Base-by-base conservation (phyloP, 2,888 invertebrate species). In the Heteropelma amictum region DNA sequence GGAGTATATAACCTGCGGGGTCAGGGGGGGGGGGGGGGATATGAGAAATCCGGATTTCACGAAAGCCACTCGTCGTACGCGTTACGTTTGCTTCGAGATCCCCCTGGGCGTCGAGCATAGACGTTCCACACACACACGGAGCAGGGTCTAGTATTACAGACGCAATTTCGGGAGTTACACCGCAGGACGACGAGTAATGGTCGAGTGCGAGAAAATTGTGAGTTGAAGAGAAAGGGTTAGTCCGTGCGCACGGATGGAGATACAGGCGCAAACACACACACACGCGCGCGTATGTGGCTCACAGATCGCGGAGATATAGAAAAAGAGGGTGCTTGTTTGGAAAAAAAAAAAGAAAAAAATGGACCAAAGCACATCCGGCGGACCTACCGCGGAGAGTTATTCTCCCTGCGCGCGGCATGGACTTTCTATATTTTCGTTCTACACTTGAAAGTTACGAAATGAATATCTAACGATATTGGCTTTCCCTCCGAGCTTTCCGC, bases 391-490 rank as follows among this genome's bases (percentile, higher is more conserved):
- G n/a, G 64, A 53, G 81, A 79, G 80, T 81, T 82, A 77, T 81
- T 81, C 81, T 81, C 72, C 77, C 58, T 23, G 56, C 67, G n/a
- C n/a, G n/a, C n/a, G n/a, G n/a, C n/a, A n/a, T n/a, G 71, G 79
- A 82, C 83, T 84, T 85, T 84, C 82, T 86, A 85, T 85, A 87
- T 87, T 86, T 88, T 38, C 85, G 84, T 87, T 86, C 85, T 85
- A 88, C 75, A 75, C 86, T 88, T 84, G 81, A 88, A 88, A 88
- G 85, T 88, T 87, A 85, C 85, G 85, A 85, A 87, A 88, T 85
- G 87, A 88, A 86, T 87, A 87, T 87, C 87, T 88, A 86, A 88
- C 83, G 87, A 87, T 88, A 88, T 88, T 86, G 87, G 85, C 82
- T 84, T 78, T 80, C 74, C 51, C 60, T 68, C 21, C 17, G 45